phyloP scores from a whole-genome alignment of 2,888 invertebrate species.

The Drosophila rellima region DNA sequence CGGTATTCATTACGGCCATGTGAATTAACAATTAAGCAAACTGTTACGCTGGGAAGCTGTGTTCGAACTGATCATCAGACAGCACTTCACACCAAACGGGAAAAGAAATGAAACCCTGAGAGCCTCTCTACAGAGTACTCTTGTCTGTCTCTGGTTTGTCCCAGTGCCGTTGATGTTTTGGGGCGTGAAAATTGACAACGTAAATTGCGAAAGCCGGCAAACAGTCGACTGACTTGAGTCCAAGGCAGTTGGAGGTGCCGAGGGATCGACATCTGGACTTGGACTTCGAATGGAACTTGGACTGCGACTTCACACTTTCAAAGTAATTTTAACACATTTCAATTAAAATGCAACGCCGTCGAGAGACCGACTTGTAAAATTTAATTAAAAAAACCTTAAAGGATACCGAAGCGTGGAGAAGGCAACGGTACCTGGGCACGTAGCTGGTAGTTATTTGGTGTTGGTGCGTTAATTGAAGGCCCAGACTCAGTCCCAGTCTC shows the following conservation, averaged over 20 bases:
- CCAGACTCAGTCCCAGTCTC: slow-evolving; percentile 11
- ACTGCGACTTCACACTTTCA: slow-evolving; percentile 73
- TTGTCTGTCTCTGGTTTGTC: slow-evolving; percentile 9
- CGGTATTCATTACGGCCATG: slow-evolving; percentile 45
- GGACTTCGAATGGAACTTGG: slow-evolving; percentile 14
- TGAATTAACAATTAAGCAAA: slow-evolving; percentile 72
- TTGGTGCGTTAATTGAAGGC: slow-evolving; percentile 77
- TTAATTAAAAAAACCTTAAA: slow-evolving; percentile 79
- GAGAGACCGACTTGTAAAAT: slow-evolving; percentile 71
- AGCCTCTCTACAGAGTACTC: neutral
- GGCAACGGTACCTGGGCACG: slow-evolving; percentile 46
- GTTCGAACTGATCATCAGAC: slow-evolving; percentile 55
- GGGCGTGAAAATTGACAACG: slow-evolving; percentile 81
- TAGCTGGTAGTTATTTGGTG: slow-evolving; percentile 70
- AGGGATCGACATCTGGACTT: slow-evolving; percentile 14
- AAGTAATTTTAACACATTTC: slow-evolving; percentile 81
- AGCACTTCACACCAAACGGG: slow-evolving; percentile 53
- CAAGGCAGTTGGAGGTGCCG: slow-evolving; percentile 5
- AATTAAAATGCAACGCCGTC: slow-evolving; percentile 66
- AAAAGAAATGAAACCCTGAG: slow-evolving; percentile 18
- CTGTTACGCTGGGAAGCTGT: slow-evolving; percentile 35
- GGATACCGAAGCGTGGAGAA: slow-evolving; percentile 53
- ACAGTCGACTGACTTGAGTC: slow-evolving; percentile 1
- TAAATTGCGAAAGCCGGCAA: slow-evolving; percentile 70
- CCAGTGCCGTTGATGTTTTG: slow-evolving; percentile 58